A percentile compares a stretch with the other conserved stretches of the same genome.
These are phyloP conservation scores for Drosophila subobscura DNA, from an alignment of 1,140 invertebrate species.

Conservation along the genomic window DNA sequence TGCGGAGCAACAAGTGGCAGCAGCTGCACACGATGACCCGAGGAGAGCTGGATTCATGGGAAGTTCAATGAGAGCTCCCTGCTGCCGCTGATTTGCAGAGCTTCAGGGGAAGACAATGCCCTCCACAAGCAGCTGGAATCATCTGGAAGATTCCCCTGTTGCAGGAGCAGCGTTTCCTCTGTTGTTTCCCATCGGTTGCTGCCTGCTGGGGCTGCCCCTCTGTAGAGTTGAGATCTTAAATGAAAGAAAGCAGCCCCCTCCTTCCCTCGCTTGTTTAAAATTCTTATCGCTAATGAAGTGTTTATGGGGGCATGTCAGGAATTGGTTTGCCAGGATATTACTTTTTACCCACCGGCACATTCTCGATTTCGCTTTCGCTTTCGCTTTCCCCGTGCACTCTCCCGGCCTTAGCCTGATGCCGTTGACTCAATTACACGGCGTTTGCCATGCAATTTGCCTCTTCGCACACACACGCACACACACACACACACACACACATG, in stretches of 20 bases:
- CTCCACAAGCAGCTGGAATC: too few relatives aligned
- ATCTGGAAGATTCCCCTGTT: too few relatives aligned
- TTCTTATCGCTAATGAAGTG: slow-evolving; percentile 39
- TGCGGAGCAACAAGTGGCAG: too few relatives aligned
- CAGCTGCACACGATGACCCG: neutral
- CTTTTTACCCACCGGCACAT: neutral
- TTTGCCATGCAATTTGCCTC: slow-evolving; percentile 61
- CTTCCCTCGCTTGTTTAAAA: slow-evolving; percentile 1
- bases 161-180: too few relatives aligned
- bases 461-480: slow-evolving; percentile 7
- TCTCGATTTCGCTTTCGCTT: slow-evolving; percentile 2
- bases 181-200: too few relatives aligned
- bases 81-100: too few relatives aligned
- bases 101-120: too few relatives aligned
- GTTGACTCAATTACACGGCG: slow-evolving; percentile 76
- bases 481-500: slow-evolving; percentile 30
- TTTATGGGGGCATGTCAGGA: slow-evolving; percentile 19
- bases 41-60: too few relatives aligned
- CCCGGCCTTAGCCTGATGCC: slow-evolving; percentile 30
- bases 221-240: too few relatives aligned
- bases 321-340: slow-evolving; percentile 36
- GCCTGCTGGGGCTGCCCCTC: too few relatives aligned
- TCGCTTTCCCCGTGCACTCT: neutral
- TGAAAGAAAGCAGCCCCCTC: too few relatives aligned
- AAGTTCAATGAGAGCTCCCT: too few relatives aligned